phyloP scores from a whole-genome alignment of 2,113 vertebrate species.

The Plectropomus leopardus region DNA sequence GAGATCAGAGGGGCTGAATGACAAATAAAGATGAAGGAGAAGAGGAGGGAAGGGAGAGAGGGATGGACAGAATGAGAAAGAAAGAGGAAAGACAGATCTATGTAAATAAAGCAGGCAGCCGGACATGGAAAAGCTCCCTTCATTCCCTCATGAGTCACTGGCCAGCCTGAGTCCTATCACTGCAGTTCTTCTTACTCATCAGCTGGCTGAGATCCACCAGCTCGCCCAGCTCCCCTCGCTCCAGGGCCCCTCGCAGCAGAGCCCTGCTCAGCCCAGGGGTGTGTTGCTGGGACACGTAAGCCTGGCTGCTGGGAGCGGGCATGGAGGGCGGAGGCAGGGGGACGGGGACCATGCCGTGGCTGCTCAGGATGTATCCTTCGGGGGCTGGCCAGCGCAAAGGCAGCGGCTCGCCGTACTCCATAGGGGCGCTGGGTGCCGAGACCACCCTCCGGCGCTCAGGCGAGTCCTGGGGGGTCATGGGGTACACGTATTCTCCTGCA shows the following conservation, averaged over 20 bases:
- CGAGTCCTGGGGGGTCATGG: conserved; percentile 90
- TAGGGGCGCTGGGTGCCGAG: conserved; percentile 89
- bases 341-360: conserved; percentile 84
- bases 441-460: conserved; percentile 93
- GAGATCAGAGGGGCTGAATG: conserved; percentile 59
- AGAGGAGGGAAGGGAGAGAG: conserved; percentile 28
- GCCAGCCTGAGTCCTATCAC: conserved; percentile 91
- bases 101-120: conserved; percentile 52
- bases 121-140: conserved; percentile 47
- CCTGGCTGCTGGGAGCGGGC: conserved; percentile 73
- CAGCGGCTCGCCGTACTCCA: conserved; percentile 85
- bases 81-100: conserved; percentile 31
- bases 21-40: conserved; percentile 63
- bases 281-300: conserved; percentile 78
- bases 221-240: conserved; percentile 85
- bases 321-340: conserved; percentile 73
- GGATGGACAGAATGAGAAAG: conserved; percentile 32
- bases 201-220: conserved; percentile 91
- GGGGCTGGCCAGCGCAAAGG: conserved; percentile 88
- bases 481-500: conserved; percentile 89
- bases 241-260: conserved; percentile 78
- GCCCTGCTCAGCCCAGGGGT: conserved; percentile 76
- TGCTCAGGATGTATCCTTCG: conserved; percentile 91
- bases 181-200: conserved; percentile 89
- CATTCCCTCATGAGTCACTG: conserved; percentile 79